Conservation (phyloP, 2,888 invertebrate species). For the Diadromus collaris region DNA sequence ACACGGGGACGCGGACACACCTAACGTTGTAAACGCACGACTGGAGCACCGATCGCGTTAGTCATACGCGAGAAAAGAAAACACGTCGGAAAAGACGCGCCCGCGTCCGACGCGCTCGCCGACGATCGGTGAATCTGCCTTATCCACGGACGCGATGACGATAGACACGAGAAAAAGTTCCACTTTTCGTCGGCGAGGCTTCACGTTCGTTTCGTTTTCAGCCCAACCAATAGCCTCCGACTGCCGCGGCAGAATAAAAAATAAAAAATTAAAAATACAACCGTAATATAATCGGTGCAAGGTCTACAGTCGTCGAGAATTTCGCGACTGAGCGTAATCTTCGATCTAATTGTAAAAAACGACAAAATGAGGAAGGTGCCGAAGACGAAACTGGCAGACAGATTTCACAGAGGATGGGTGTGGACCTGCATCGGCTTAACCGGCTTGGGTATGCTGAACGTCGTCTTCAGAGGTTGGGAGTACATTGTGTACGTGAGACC, state of each 20-base stretch:
- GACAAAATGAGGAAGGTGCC: constrained; percentile 61
- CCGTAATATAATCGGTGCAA: background rate
- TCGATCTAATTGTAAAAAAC: background rate
- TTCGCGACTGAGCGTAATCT: background rate
- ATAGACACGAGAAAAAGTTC: background rate
- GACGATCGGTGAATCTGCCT: background rate
- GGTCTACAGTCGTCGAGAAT: background rate
- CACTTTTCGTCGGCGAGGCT: background rate
- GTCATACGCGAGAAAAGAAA: constrained; percentile 32
- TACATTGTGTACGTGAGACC: constrained; percentile 81
- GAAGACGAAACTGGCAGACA: constrained; percentile 79
- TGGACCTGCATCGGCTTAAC: constrained; percentile 81
- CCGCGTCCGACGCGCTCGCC: background rate
- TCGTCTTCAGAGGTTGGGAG: constrained; percentile 80
- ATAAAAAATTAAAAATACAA: background rate
- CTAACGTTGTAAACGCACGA: constrained; percentile 54
- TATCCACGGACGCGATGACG: background rate
- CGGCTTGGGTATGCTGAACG: constrained; percentile 75
- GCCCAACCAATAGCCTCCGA: background rate
- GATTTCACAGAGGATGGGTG: constrained; percentile 81
- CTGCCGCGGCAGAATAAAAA: background rate
- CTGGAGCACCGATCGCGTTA: constrained; percentile 40
- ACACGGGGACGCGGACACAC: constrained; percentile 50
- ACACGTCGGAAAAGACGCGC: constrained; percentile 9
- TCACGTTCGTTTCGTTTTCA: constrained; percentile 3